Evolutionary conservation across 1,140 invertebrate genomes (phyloP), one percentile per base, ranked within the genome.

Genomic region (Pissodes strobi): DNA sequence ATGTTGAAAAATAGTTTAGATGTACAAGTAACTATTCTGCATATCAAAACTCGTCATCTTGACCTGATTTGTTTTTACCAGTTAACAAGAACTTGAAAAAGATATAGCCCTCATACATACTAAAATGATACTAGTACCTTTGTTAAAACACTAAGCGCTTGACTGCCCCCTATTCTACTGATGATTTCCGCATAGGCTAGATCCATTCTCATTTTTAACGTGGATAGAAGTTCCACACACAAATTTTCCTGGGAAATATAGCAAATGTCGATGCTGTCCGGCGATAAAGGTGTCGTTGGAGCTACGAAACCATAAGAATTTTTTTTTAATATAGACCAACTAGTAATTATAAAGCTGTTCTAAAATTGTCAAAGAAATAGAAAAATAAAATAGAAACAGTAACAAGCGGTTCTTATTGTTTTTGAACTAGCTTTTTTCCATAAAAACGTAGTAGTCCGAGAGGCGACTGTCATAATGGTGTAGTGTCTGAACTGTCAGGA

Each of bases 181-280:
- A 78, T 72, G 25, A 78, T 73, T 68, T 77, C 76, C 1, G 75
- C 74, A 57, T 75, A 76, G 13, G 72, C 71, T 15, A 78, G 53
- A 68, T 78, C 76, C 71, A 78, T 73, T 10, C 75, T 71, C 17
- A 70, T 48, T 69, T 75, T 75, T 13, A 78, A 67, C 69, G 76
- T 78, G 10, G 72, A 73, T 1, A 77, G 60, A 13, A 78, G 57
- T 63, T 78, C 75, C 0, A 78, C 61, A 52, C 76, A 77, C 2
- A 78, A 62, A 60, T 73, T 75, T 13, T 74, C 71, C 17, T 74
- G 69, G 2, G 69, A 58, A 58, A 68, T 67, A 34, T 69, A 53
- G 18, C 55, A 45, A 18, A 61, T 30, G 17, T 74, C 73, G 8
- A 64, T 45, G 23, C 68, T 69, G 13, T 69, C 63, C 15, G 73